phyloP scores from a whole-genome alignment of 1,140 invertebrate species.

The Drosophila lowei region DNA sequence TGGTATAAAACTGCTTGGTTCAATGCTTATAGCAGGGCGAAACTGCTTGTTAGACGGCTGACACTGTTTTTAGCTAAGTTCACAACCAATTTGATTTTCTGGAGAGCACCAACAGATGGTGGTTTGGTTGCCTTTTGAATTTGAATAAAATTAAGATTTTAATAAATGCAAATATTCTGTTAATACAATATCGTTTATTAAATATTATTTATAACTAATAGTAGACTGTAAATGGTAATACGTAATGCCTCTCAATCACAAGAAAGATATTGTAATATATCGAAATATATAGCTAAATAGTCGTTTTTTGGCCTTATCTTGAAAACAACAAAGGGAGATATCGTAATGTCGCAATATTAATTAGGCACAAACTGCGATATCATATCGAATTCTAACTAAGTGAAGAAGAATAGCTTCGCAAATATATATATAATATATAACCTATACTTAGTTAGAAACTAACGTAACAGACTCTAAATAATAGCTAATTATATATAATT shows the following conservation, averaged over 20 bases:
- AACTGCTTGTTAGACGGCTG: too few species aligned
- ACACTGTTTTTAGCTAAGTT: too few species aligned
- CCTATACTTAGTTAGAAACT: conserved; percentile 56
- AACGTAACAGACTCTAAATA: conserved; percentile 52
- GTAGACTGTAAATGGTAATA: conserved; percentile 42
- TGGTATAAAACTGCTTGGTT: too few species aligned
- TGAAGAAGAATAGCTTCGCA: conserved; percentile 8
- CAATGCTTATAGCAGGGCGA: too few species aligned
- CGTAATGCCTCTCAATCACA: conserved; percentile 43
- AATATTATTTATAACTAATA: conserved; percentile 33
- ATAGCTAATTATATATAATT: conserved; percentile 43
- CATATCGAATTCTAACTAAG: conserved; percentile 31
- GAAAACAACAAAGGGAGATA: too few species aligned
- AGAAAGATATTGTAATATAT: conserved; percentile 12
- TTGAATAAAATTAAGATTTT: not conserved
- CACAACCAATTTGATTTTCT: too few species aligned
- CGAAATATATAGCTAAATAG: conserved; percentile 24
- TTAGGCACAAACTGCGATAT: conserved; percentile 14
- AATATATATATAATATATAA: conserved; percentile 28
- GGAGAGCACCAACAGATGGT: too few species aligned
- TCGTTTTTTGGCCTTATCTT: too few species aligned
- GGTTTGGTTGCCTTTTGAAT: too few species aligned
- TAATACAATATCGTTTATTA: conserved; percentile 53
- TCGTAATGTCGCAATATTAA: not conserved
- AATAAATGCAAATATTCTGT: not conserved